phyloP scores from a whole-genome alignment of 2,113 vertebrate genomes.

The Polyodon spathula region DNA sequence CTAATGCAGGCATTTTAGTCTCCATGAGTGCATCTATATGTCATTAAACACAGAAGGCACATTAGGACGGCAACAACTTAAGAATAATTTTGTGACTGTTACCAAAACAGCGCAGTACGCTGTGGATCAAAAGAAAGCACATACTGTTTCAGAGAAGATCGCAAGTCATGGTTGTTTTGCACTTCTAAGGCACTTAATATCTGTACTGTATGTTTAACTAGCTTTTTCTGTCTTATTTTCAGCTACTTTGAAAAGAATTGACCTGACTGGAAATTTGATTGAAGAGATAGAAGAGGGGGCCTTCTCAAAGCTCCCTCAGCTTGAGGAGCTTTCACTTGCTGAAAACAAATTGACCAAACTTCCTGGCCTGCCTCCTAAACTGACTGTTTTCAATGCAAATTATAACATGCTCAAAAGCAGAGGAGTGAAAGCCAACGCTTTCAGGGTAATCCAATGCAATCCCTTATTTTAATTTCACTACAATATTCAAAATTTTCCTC shows the following conservation, averaged over 20 bases:
- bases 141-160: no score
- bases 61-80: no score
- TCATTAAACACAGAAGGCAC: no score
- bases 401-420: conserved; percentile 80
- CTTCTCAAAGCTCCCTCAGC: conserved; percentile 72
- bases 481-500: background rate
- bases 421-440: conserved; percentile 87
- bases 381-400: conserved; percentile 78
- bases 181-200: no score
- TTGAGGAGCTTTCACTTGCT: conserved; percentile 84
- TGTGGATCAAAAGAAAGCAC: no score
- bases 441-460: conserved; percentile 72
- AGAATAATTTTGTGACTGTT: no score
- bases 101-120: no score
- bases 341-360: conserved; percentile 82
- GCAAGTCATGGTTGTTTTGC: no score
- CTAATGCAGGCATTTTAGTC: conserved; percentile 75
- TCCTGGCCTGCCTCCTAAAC: conserved; percentile 80
- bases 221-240: conserved; percentile 23
- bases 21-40: no score
- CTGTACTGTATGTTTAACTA: background rate
- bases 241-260: conserved; percentile 90
- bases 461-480: background rate
- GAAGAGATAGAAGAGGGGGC: conserved; percentile 90
- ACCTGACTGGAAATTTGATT: conserved; percentile 87